Evolutionary conservation across 2,888 invertebrate species (phyloP), one percentile per base, ranked within the genome.

Genomic region (Odontothrips loti): DNA sequence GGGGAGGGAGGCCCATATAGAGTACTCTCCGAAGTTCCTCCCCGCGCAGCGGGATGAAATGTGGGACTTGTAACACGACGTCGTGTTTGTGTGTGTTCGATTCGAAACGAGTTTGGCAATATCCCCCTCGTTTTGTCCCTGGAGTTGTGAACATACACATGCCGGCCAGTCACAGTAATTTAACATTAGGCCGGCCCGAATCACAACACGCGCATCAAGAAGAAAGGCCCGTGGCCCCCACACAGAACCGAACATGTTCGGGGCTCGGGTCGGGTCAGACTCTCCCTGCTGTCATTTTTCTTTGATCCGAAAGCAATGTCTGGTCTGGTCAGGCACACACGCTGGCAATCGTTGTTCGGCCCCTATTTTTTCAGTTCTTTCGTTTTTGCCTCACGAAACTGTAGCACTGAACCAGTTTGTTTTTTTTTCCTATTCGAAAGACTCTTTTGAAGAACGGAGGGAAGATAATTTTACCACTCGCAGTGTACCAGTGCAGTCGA

Each of bases 101-200:
- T 23, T 12, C 27, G 27, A 23, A 75, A 75, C 68, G 27, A 27
- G 68, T 75, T 75, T 75, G 68, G 68, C 68, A 6, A 23, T 27
- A 75, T n/a, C 58, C 58, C 20, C 68, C 23, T 10, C 27, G 68
- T 75, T 23, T 2, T 75, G 68, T 75, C 68, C 68, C 27, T 75
- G 68, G 68, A 23, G 23, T 75, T 75, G 68, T 27, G 68, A 75
- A 27, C 68, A 75, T 75, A 75, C 68, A 75, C 1, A 27, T 75
- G 68, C 23, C 12, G 68, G 27, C 10, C 27, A 12, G 23, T 12
- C 68, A 11, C 68, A 8, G 68, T 75, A 27, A 75, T 75, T 68
- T 68, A 68, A 68, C 68, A 68, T 51, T 6, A 20, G 51, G 20
- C 34, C 34, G 51, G 68, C 23, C 68, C 27, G 23, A 17, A 58